A percentile compares a stretch with the other conserved stretches of the same genome.
Evolutionary conservation across 1,140 invertebrate genomes (phyloP).

Genomic region (Brachionus plicatilis): DNA sequence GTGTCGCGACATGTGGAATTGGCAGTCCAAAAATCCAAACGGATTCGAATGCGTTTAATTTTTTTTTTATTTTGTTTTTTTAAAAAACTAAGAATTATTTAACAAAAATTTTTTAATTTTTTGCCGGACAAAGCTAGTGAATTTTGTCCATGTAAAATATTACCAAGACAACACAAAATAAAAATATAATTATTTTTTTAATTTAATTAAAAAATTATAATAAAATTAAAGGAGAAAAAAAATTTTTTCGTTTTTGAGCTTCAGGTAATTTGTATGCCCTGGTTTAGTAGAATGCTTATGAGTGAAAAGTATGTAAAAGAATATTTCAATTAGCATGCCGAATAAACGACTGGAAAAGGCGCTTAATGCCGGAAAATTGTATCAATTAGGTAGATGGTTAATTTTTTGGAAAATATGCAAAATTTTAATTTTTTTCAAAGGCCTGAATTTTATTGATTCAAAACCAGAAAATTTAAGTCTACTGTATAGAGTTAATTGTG

Average conservation of each 20-base stretch:
- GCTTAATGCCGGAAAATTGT: neutral
- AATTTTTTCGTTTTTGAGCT: neutral
- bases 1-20: slow-evolving; percentile 79
- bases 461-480: slow-evolving; percentile 1
- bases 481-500: neutral
- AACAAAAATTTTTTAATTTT: neutral
- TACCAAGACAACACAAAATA: neutral
- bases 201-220: neutral
- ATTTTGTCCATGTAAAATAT: neutral
- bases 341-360: slow-evolving; percentile 18
- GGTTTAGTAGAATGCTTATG: neutral
- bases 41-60: neutral
- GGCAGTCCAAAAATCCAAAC: slow-evolving; percentile 66
- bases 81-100: neutral
- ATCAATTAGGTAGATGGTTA: neutral
- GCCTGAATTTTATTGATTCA: neutral
- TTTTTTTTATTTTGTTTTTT: too few relatives aligned
- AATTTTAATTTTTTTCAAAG: neutral
- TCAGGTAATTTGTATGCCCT: neutral
- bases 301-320: neutral
- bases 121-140: neutral
- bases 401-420: neutral
- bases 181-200: neutral
- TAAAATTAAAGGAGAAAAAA: neutral
- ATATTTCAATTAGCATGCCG: neutral